A percentile compares a stretch with the other conserved stretches of the same genome.
Evolutionary conservation across 1,140 invertebrate species (phyloP).

Genomic region (Drosophila seguyi): DNA sequence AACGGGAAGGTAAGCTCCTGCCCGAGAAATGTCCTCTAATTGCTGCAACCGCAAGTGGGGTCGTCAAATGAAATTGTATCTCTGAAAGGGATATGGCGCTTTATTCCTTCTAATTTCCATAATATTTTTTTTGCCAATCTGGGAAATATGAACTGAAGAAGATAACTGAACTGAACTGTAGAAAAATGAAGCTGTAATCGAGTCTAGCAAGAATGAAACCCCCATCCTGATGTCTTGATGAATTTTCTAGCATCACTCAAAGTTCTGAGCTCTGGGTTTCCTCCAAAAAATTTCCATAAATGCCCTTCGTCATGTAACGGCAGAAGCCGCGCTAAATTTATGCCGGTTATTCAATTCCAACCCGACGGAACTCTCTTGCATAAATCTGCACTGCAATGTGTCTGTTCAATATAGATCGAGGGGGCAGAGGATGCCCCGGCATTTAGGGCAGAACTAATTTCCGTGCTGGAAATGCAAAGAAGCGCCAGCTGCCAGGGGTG

Average conservation of each 20-base stretch:
- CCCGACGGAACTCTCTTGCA: constrained; percentile 54
- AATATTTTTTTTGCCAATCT: constrained; percentile 9
- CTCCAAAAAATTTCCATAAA: constrained; percentile 41
- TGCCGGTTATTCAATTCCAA: constrained; percentile 40
- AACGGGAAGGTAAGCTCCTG: constrained; percentile 2
- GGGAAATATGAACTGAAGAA: background rate
- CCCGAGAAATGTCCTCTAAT: constrained; percentile 15
- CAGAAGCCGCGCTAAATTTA: constrained; percentile 61
- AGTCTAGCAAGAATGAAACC: background rate
- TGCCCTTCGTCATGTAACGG: constrained; percentile 26
- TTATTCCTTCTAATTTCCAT: constrained; percentile 9
- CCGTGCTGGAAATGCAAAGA: constrained; percentile 51
- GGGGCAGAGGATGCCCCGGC: background rate
- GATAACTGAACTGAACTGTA: background rate
- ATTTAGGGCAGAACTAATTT: constrained; percentile 55
- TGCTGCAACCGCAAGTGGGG: constrained; percentile 11
- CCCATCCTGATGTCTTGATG: background rate
- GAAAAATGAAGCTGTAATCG: constrained; percentile 7
- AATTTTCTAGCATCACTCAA: background rate
- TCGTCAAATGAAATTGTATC: background rate
- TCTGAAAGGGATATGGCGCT: background rate
- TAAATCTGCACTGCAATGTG: constrained; percentile 60
- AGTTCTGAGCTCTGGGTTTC: background rate
- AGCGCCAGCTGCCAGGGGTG: background rate
- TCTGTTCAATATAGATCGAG: constrained; percentile 43